Evolutionary conservation across 1,140 invertebrate genomes (phyloP).

Genomic region (Diorhabda elongata): DNA sequence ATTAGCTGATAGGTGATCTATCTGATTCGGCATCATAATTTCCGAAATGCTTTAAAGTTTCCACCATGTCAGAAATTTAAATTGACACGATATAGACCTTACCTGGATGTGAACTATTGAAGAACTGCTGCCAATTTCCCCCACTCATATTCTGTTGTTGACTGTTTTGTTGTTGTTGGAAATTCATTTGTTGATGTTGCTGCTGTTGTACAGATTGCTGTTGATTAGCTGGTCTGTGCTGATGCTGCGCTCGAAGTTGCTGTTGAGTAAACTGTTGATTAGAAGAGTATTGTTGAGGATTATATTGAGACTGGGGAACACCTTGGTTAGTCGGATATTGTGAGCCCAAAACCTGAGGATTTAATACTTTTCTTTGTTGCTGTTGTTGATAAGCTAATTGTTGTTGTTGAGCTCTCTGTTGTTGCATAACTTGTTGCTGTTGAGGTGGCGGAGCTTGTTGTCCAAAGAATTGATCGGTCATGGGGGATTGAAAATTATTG

Average conservation of each 20-base stretch:
- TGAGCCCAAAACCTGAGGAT: constrained; percentile 16
- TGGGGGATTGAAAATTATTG: constrained; percentile 34
- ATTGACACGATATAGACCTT: background rate
- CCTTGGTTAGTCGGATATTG: constrained; percentile 18
- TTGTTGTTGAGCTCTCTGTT: constrained; percentile 23
- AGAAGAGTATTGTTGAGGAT: constrained; percentile 24
- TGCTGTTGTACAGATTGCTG: constrained; percentile 26
- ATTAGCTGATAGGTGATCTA: too few relatives aligned
- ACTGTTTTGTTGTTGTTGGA: constrained; percentile 25
- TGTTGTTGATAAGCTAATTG: constrained; percentile 50
- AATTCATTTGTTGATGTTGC: constrained; percentile 21
- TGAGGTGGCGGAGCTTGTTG: constrained; percentile 29
- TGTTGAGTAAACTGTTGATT: constrained; percentile 39
- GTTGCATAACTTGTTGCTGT: constrained; percentile 33
- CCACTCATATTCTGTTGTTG: constrained; percentile 4
- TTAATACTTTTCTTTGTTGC: constrained; percentile 32
- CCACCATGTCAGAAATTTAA: too few relatives aligned
- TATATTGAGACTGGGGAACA: constrained; percentile 25
- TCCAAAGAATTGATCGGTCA: constrained; percentile 40
- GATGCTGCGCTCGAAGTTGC: constrained; percentile 43
- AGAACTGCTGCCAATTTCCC: constrained; percentile 36
- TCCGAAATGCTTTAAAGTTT: too few relatives aligned
- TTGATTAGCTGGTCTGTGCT: constrained; percentile 32
- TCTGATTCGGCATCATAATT: too few relatives aligned
- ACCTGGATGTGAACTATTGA: constrained; percentile 11